These are phyloP conservation scores for Brachyhypopomus occidentalis DNA, from an alignment of 2,113 vertebrate species.

Conservation along the genomic window DNA sequence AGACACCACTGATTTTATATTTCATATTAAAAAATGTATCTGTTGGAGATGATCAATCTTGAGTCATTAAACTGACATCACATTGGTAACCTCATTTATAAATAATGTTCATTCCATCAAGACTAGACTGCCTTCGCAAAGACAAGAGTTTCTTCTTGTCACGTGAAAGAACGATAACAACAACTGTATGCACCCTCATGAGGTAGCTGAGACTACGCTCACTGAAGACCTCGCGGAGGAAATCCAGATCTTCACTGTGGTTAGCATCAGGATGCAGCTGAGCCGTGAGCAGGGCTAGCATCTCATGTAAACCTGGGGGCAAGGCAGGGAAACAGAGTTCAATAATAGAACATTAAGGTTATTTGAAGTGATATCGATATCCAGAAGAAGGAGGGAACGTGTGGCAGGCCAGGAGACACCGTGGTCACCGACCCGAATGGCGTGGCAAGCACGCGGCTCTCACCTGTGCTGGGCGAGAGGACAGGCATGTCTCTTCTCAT, in stretches of 20 bases:
- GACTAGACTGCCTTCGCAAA: too few species aligned
- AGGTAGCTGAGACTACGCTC: conserved; percentile 88
- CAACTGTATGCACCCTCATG: conserved; percentile 82
- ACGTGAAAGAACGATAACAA: too few species aligned
- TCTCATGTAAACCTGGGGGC: conserved; percentile 86
- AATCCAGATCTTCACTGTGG: conserved; percentile 89
- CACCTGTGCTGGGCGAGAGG: conserved; percentile 85
- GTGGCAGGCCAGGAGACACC: too few species aligned
- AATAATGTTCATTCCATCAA: too few species aligned
- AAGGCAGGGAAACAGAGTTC: not conserved
- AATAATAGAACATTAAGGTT: not conserved
- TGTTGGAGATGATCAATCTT: too few species aligned
- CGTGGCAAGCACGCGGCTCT: conserved; percentile 15
- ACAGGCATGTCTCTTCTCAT: conserved; percentile 82
- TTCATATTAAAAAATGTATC: too few species aligned
- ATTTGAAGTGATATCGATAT: not conserved
- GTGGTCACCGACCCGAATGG: not conserved
- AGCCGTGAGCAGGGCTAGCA: conserved; percentile 89
- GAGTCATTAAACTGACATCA: too few species aligned
- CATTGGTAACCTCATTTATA: too few species aligned
- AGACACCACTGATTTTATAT: too few species aligned
- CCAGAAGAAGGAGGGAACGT: not conserved
- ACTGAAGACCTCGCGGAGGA: conserved; percentile 89
- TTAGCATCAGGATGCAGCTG: conserved; percentile 91
- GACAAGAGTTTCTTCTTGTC: too few species aligned